Percentiles rank a stretch among this genome's conserved stretches.
phyloP scores from a whole-genome alignment of 2,797 vertebrate species.

The Halcyon chelicuti region DNA sequence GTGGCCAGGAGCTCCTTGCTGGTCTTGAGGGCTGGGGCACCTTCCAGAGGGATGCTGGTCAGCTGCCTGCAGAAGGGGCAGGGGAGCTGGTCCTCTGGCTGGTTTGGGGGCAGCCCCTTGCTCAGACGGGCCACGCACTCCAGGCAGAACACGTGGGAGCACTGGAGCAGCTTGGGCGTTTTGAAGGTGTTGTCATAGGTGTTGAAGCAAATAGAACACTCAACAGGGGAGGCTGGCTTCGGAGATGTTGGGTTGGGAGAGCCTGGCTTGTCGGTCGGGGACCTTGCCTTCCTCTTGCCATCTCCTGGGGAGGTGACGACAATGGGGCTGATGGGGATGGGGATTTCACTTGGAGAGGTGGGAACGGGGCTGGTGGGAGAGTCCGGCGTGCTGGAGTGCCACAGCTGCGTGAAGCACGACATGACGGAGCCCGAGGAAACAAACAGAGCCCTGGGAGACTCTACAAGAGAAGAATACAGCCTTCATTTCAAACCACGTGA shows the following conservation, averaged over 20 bases:
- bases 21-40: constrained; percentile 87
- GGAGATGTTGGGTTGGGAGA: constrained; percentile 68
- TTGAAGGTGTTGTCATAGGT: constrained; percentile 96
- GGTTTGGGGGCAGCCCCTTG: constrained; percentile 75
- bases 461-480: constrained; percentile 7
- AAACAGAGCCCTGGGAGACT: constrained; percentile 7
- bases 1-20: constrained; percentile 87
- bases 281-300: constrained; percentile 36
- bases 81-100: constrained; percentile 76
- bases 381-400: constrained; percentile 72
- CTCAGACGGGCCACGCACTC: constrained; percentile 94
- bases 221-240: constrained; percentile 81
- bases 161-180: constrained; percentile 91
- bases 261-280: neutral
- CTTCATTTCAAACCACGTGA: neutral
- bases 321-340: constrained; percentile 67
- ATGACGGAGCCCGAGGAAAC: constrained; percentile 54
- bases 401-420: constrained; percentile 77
- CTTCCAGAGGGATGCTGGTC: constrained; percentile 85
- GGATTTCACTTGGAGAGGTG: neutral
- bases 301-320: constrained; percentile 9
- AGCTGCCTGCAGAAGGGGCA: constrained; percentile 93
- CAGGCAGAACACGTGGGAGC: constrained; percentile 94
- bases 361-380: constrained; percentile 48
- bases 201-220: constrained; percentile 97